phyloP scores from a whole-genome alignment of 2,113 vertebrate species.

The Micronycteris hirsuta region DNA sequence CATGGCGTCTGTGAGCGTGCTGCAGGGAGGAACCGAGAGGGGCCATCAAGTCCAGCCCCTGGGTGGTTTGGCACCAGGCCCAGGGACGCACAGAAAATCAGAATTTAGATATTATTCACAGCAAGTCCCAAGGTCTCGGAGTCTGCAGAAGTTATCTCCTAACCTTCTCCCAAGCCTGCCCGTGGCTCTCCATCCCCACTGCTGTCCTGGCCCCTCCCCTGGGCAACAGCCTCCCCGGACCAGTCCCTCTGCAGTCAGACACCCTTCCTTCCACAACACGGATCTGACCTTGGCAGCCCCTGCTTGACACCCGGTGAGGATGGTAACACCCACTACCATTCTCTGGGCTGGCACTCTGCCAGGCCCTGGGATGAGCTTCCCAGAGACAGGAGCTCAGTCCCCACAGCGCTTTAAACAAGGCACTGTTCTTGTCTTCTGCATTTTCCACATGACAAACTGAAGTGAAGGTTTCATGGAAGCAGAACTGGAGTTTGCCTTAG shows the following conservation, averaged over 20 bases:
- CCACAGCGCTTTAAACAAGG: not conserved
- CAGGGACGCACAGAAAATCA: not conserved
- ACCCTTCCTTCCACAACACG: not conserved
- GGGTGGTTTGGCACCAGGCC: not conserved
- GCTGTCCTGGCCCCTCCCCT: not conserved
- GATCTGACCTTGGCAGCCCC: not conserved
- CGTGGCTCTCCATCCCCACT: not conserved
- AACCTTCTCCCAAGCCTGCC: not conserved
- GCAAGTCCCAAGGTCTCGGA: not conserved
- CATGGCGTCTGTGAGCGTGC: conserved; percentile 53
- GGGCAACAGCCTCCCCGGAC: not conserved
- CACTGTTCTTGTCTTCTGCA: not conserved
- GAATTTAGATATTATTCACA: not conserved
- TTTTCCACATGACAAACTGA: not conserved
- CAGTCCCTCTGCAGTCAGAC: not conserved
- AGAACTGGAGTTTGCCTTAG: not conserved
- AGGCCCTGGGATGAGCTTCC: not conserved
- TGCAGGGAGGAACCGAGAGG: conserved; percentile 37
- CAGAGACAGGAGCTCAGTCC: not conserved
- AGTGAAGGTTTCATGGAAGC: not conserved
- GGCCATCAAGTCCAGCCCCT: not conserved
- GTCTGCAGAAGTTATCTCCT: not conserved
- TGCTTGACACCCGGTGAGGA: not conserved
- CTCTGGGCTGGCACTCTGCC: not conserved
- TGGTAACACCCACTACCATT: not conserved